These are phyloP conservation scores for Clarias macrocephalus DNA, from an alignment of 2,113 vertebrate genomes.

Conservation along the genomic window DNA sequence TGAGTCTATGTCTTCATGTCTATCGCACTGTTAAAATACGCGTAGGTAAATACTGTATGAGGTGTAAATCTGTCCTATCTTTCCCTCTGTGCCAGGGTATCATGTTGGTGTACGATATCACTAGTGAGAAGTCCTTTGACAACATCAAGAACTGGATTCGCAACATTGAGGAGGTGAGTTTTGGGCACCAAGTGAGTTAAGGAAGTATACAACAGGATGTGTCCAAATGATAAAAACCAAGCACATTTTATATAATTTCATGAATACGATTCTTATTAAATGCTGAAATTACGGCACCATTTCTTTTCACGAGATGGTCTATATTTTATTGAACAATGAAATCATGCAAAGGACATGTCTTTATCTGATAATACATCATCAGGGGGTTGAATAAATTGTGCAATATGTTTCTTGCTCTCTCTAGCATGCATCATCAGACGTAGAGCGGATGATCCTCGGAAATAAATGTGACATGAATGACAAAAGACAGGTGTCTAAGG, in stretches of 20 bases:
- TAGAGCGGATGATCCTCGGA: slow-evolving; percentile 95
- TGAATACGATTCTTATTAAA: background rate
- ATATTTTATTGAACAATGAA: background rate
- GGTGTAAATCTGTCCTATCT: slow-evolving; percentile 7
- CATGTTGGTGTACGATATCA: slow-evolving; percentile 97
- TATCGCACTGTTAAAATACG: slow-evolving; percentile 3
- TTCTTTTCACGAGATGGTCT: background rate
- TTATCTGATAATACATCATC: background rate
- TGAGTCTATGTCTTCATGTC: slow-evolving; percentile 54
- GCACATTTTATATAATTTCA: background rate
- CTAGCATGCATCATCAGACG: slow-evolving; percentile 94
- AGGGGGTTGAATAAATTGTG: background rate
- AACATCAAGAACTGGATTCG: slow-evolving; percentile 99
- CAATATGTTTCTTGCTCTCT: slow-evolving; percentile 25
- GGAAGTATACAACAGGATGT: background rate
- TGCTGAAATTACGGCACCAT: background rate
- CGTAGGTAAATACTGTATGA: background rate
- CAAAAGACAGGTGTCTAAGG: slow-evolving; percentile 95
- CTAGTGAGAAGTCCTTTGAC: slow-evolving; percentile 97
- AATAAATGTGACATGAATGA: slow-evolving; percentile 99
- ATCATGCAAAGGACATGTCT: background rate
- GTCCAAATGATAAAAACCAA: background rate
- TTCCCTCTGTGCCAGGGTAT: slow-evolving; percentile 80
- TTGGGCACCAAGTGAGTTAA: no score
- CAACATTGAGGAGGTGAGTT: slow-evolving; percentile 94